Percentiles rank a stretch among this genome's conserved stretches.
These are phyloP conservation scores for Leucoraja ocellata DNA, from an alignment of 2,797 vertebrate genomes.

Conservation along the genomic window DNA sequence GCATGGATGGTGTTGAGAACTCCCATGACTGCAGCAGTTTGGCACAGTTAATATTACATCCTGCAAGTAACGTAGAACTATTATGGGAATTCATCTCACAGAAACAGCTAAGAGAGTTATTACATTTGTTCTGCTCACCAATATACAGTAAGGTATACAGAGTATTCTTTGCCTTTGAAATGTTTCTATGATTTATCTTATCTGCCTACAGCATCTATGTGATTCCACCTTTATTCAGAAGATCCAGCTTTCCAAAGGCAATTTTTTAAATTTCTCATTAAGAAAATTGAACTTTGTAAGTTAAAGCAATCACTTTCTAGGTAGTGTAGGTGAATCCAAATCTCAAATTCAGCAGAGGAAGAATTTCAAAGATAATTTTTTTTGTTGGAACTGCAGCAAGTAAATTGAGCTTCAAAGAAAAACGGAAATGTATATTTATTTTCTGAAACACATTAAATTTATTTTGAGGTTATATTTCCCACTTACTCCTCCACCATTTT, in stretches of 20 bases:
- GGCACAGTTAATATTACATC: neutral
- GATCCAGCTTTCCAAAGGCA: neutral
- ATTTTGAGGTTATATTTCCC: neutral
- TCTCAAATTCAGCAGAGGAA: neutral
- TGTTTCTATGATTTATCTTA: neutral
- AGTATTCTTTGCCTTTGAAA: neutral
- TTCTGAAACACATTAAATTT: neutral
- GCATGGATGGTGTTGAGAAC: neutral
- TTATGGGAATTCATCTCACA: neutral
- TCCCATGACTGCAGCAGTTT: neutral
- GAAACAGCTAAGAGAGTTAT: neutral
- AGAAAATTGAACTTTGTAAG: neutral
- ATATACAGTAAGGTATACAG: neutral
- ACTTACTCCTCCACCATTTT: constrained; percentile 99
- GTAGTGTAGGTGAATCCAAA: neutral
- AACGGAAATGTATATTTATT: neutral
- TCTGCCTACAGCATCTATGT: neutral
- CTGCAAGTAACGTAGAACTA: neutral
- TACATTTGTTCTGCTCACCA: neutral
- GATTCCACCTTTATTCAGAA: neutral
- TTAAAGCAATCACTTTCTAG: neutral
- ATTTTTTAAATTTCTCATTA: neutral
- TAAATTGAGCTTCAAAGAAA: neutral
- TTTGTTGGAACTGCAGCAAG: neutral
- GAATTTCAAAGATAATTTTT: neutral